Evolutionary conservation across 2,113 vertebrate species (phyloP), one percentile per base, ranked within the genome.

Genomic region (Larimichthys crocea): DNA sequence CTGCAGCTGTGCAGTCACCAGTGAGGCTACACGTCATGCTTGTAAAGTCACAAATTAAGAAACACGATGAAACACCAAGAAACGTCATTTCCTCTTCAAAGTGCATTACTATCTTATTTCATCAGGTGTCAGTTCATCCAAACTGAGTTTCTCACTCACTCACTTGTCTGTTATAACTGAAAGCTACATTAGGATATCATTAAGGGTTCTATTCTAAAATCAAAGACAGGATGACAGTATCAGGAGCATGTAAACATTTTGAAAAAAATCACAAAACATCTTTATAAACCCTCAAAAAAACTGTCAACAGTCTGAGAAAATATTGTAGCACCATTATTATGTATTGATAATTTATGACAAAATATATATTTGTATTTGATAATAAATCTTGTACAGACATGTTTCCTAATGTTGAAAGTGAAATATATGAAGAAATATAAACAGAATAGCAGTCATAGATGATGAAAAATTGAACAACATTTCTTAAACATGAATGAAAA

Each of bases 1-100:
- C 56, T 29, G 85, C 92, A 93, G 92, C 92, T 92, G 92, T 90
- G 86, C 11, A 57, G 78, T 71, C 35, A 63, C 53, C 12, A 66
- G 76, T 53, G 16, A 65, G 3, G 46, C 19, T 17, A 20, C 0
- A 65, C 17, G 71, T 71, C 80, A 84, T 5, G 59, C 74, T 22
- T 35, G 55, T 61, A 79, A 84, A 85, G 10, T 76, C 59, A 46
- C 56, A 7, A 16, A 6, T 80, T 59, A 64, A 48, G 59, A 82
- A 86, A 83, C 31, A 16, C 15, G 0, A 31, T 19, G 40, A 46
- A 55, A 71, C n/a, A 75, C 1, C 3, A 1, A 12, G 29, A 40
- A 44, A 20, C 40, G 26, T 17, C 0, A 42, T 22, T 35, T 31
- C 24, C 1, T 24, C 48, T 52, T 74, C 1, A 42, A 22, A 69